Conservation (phyloP, 2,797 vertebrate species). For the Amblyraja radiata region DNA sequence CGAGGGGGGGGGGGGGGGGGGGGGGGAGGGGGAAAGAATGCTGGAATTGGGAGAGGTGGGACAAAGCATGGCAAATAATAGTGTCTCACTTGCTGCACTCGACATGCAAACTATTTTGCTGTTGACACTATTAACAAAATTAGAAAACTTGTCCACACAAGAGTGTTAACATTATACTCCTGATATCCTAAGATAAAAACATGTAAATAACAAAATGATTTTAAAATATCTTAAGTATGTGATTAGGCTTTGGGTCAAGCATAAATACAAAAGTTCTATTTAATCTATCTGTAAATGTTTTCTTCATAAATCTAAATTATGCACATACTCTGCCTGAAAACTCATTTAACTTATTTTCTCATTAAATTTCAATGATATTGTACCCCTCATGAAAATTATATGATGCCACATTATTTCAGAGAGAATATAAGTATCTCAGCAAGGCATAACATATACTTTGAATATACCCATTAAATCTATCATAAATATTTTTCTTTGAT, state of each 20-base stretch:
- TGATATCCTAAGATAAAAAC: background rate
- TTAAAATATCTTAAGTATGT: background rate
- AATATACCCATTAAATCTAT: background rate
- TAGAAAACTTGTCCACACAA: background rate
- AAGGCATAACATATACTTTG: background rate
- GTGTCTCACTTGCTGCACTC: background rate
- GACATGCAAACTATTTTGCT: background rate
- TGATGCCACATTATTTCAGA: background rate
- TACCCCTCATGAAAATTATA: background rate
- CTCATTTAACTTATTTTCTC: background rate
- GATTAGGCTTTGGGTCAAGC: background rate
- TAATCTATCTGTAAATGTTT: background rate
- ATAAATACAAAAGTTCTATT: background rate
- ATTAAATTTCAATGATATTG: background rate
- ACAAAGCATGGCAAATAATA: no score
- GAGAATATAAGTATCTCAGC: background rate
- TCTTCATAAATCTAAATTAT: background rate
- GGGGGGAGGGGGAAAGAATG: no score
- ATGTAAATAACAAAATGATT: background rate
- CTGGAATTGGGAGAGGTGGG: no score
- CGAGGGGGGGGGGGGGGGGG: no score
- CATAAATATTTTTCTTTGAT: background rate
- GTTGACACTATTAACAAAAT: background rate
- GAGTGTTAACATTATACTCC: background rate
- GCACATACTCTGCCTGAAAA: background rate